Percentiles rank a stretch among this genome's conserved stretches.
Evolutionary conservation across 2,797 vertebrate species (phyloP).

Genomic region (Urocyon cinereoargenteus): DNA sequence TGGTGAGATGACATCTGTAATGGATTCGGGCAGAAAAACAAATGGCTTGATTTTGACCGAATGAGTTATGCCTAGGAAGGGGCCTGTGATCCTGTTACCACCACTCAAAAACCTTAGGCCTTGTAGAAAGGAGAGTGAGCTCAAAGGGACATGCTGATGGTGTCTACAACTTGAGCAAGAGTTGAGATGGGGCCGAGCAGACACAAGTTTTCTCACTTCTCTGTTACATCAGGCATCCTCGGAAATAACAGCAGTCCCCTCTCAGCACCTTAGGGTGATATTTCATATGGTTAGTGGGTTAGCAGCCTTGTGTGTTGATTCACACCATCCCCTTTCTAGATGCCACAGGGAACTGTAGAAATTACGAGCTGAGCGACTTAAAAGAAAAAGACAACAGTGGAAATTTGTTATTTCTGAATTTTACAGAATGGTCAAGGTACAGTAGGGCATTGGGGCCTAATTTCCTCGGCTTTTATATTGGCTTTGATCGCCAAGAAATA

Average conservation of each 20-base stretch:
- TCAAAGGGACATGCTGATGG: rapidly evolving
- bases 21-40: neutral
- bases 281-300: neutral
- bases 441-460: too few relatives aligned
- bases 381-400: neutral
- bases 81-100: neutral
- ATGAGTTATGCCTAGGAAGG: neutral
- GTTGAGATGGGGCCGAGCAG: neutral
- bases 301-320: neutral
- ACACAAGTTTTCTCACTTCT: neutral
- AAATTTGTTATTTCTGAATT: neutral
- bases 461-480: neutral
- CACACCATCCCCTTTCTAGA: neutral
- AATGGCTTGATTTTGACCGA: neutral
- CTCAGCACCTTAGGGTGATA: neutral
- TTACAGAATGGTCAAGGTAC: neutral
- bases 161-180: neutral
- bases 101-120: too few relatives aligned
- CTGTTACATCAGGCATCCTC: neutral
- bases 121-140: neutral
- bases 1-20: neutral
- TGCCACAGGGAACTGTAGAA: neutral
- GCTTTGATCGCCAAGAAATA: neutral
- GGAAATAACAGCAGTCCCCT: neutral
- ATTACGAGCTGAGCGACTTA: constrained; percentile 17